These are phyloP conservation scores for Mugil cephalus DNA, from an alignment of 2,113 vertebrate species.

Conservation along the genomic window DNA sequence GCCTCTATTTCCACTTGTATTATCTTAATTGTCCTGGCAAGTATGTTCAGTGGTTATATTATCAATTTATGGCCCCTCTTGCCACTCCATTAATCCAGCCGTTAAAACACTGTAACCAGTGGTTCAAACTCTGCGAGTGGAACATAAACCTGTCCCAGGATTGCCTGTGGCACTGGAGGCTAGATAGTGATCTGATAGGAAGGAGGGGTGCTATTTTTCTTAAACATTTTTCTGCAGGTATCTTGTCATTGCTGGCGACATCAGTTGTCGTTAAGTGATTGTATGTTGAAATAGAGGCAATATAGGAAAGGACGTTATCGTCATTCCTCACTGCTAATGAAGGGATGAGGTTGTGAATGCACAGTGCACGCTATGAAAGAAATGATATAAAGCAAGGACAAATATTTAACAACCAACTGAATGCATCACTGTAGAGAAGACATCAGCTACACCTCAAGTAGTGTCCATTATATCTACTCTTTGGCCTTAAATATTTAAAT, in stretches of 20 bases:
- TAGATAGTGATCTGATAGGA: slow-evolving; percentile 24
- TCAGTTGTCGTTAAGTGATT: slow-evolving; percentile 35
- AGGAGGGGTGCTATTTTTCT: slow-evolving; percentile 35
- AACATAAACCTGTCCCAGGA: slow-evolving; percentile 80
- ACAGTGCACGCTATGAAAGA: not conserved
- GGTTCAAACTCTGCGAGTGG: slow-evolving; percentile 70
- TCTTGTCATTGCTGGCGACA: slow-evolving; percentile 32
- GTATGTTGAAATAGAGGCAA: slow-evolving; percentile 23
- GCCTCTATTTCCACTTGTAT: slow-evolving; percentile 83
- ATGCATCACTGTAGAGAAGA: not conserved
- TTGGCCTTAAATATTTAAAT: too few species aligned
- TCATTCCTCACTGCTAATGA: slow-evolving; percentile 33
- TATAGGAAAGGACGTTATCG: slow-evolving; percentile 24
- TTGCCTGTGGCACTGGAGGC: slow-evolving; percentile 67
- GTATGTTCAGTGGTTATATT: slow-evolving; percentile 86
- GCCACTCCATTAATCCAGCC: slow-evolving; percentile 86
- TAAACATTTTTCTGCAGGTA: slow-evolving; percentile 50
- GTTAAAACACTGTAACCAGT: slow-evolving; percentile 84
- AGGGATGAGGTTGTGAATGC: slow-evolving; percentile 1
- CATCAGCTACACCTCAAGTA: not conserved
- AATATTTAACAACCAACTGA: slow-evolving; percentile 1
- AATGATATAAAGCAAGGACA: not conserved
- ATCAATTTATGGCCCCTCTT: slow-evolving; percentile 85
- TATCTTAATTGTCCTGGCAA: slow-evolving; percentile 88
- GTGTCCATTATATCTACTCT: too few species aligned